Evolutionary conservation across 1,140 invertebrate species (phyloP), one percentile per base, ranked within the genome.

Genomic region (Pentalonia nigronervosa): DNA sequence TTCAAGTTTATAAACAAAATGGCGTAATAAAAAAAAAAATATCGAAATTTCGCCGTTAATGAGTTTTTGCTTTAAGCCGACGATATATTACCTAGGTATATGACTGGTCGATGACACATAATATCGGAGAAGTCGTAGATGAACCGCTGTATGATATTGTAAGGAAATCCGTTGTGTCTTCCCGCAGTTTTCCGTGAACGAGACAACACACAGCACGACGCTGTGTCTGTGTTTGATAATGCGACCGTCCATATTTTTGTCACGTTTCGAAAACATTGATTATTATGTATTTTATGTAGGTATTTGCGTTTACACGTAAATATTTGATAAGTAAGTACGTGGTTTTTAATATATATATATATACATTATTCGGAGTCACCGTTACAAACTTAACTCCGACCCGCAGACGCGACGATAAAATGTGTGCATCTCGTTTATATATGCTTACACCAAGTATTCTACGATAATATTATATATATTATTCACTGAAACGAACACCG

Each of bases 251-350:
- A 50, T 50, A 88, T 88, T 88, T 88, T 50, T n/a, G 47, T 88
- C 47, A 88, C 86, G 86, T 88, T 21, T 50, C n/a, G 30, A 34
- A 88, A 88, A 88, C 86, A 88, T 34, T 50, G 83, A 86, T 86
- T 41, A 86, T 41, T 86, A 86, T 25, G n/a, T 88, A 88, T 34
- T 88, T 86, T 45, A 30, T 17, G 41, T 1, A 41, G 41, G 86
- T 21, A n/a, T 88, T 25, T 34, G 25, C 4, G 34, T 56, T 90
- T 53, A 56, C 30, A 36, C 34, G n/a, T 90, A 56, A 56, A 90
- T 90, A 90, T 90, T 56, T 11, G 21, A 41, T 56, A 56, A 56
- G 53, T 4, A 4, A 41, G 41, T 41, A 21, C 50, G 50, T 50
- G 7, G 50, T 14, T 36, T 90, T 53, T 50, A 88, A 88, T 45